Evolutionary conservation across 2,113 vertebrate genomes (phyloP).

Genomic region (Steatornis caripensis): DNA sequence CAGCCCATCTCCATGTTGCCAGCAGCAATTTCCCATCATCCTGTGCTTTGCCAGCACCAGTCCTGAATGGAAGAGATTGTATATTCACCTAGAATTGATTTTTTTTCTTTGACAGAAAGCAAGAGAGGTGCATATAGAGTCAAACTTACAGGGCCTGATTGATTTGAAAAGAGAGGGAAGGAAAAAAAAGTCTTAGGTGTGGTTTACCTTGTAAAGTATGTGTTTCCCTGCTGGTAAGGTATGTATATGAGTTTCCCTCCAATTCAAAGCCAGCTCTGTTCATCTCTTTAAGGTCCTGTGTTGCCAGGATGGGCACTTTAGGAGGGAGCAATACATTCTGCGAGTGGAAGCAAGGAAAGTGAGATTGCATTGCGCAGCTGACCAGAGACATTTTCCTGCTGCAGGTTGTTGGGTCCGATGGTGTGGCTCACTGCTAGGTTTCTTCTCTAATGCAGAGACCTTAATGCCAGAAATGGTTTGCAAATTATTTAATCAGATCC

Average conservation of each 20-base stretch:
- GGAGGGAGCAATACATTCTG: conserved; percentile 6
- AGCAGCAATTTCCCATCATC: conserved; percentile 9
- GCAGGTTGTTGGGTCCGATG: background rate
- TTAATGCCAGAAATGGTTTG: background rate
- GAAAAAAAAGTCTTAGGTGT: conserved; percentile 47
- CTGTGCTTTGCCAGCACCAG: conserved; percentile 28
- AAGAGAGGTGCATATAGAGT: conserved; percentile 2
- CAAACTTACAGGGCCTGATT: conserved; percentile 56
- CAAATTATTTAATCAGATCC: background rate
- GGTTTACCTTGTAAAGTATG: conserved; percentile 66
- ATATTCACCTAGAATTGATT: conserved; percentile 39
- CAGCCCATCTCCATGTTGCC: conserved; percentile 18
- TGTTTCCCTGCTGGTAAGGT: conserved; percentile 61
- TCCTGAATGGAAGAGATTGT: conserved; percentile 62
- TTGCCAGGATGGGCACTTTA: conserved; percentile 40
- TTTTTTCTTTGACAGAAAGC: conserved; percentile 39
- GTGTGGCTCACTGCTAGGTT: background rate
- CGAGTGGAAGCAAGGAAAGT: background rate
- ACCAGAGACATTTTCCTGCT: background rate
- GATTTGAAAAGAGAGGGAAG: conserved; percentile 56
- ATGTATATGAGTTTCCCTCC: conserved; percentile 42
- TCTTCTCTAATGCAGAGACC: background rate
- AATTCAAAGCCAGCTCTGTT: conserved; percentile 69
- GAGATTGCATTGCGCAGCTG: background rate
- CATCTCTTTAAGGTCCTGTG: conserved; percentile 58